phyloP scores from a whole-genome alignment of 2,888 invertebrate species.

The Limnephilus lunatus region DNA sequence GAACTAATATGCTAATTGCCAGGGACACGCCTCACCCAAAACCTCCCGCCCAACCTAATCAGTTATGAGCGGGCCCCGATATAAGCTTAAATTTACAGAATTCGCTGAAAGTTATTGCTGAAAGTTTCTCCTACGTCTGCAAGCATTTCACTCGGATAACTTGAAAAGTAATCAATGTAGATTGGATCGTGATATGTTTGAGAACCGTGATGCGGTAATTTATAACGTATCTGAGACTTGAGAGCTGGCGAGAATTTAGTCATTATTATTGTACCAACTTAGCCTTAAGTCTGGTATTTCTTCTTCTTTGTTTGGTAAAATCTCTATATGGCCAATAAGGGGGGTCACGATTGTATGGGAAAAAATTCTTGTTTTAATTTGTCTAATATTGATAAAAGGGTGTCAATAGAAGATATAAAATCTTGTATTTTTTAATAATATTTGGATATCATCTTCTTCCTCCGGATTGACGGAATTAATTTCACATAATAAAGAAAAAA shows the following conservation, averaged over 20 bases:
- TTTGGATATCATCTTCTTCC: too few relatives aligned
- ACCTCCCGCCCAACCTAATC: not conserved
- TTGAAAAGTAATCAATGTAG: constrained; percentile 35
- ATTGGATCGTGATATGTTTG: constrained; percentile 19
- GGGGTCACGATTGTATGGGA: too few relatives aligned
- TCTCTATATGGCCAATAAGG: too few relatives aligned
- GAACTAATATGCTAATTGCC: constrained; percentile 33
- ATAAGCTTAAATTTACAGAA: not conserved
- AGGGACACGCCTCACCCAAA: not conserved
- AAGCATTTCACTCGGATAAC: constrained; percentile 4
- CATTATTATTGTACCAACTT: not conserved
- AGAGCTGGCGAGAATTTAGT: not conserved
- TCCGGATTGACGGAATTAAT: too few relatives aligned
- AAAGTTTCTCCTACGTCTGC: not conserved
- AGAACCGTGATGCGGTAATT: constrained; percentile 7
- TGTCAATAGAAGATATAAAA: too few relatives aligned
- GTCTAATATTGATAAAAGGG: too few relatives aligned
- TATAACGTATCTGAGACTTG: not conserved
- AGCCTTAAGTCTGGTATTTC: too few relatives aligned
- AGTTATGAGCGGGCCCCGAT: constrained; percentile 10
- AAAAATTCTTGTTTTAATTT: too few relatives aligned
- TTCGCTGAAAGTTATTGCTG: not conserved
- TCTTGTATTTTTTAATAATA: too few relatives aligned
- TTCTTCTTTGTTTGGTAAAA: too few relatives aligned
- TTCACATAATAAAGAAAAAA: too few relatives aligned